Conservation (phyloP, 2,888 invertebrate genomes). For the Meiosimyza platycephala region DNA sequence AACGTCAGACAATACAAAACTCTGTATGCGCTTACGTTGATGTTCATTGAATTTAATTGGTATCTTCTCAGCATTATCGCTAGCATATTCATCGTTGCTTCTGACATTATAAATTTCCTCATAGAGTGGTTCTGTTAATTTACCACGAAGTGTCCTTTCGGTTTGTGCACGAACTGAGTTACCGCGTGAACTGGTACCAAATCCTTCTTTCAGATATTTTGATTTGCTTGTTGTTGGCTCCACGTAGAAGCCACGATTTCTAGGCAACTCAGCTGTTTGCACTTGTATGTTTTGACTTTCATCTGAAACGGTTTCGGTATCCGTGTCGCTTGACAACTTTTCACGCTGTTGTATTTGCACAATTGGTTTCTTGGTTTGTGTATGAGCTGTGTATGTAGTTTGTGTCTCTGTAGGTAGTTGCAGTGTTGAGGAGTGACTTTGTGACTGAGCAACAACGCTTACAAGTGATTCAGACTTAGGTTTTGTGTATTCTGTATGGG, state of each 20-base stretch:
- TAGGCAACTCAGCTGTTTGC: constrained; percentile 49
- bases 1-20: constrained; percentile 63
- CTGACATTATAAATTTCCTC: constrained; percentile 30
- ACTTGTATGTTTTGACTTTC: constrained; percentile 58
- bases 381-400: constrained; percentile 27
- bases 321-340: constrained; percentile 45
- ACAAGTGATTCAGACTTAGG: constrained; percentile 48
- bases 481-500: constrained; percentile 9
- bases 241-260: constrained; percentile 26
- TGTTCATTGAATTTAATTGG: constrained; percentile 31
- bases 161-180: constrained; percentile 49
- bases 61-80: background rate
- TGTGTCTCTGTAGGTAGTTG: constrained; percentile 20
- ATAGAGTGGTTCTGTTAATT: background rate
- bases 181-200: constrained; percentile 48
- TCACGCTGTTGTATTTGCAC: constrained; percentile 35
- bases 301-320: constrained; percentile 53
- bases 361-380: constrained; percentile 24
- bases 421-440: constrained; percentile 38
- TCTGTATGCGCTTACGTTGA: constrained; percentile 58
- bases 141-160: constrained; percentile 43
- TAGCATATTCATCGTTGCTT: constrained; percentile 39
- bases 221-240: constrained; percentile 27
- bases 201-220: constrained; percentile 53
- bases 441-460: constrained; percentile 46